Conservation (phyloP, 1,140 invertebrate genomes). For the Magallana ariakensis region DNA sequence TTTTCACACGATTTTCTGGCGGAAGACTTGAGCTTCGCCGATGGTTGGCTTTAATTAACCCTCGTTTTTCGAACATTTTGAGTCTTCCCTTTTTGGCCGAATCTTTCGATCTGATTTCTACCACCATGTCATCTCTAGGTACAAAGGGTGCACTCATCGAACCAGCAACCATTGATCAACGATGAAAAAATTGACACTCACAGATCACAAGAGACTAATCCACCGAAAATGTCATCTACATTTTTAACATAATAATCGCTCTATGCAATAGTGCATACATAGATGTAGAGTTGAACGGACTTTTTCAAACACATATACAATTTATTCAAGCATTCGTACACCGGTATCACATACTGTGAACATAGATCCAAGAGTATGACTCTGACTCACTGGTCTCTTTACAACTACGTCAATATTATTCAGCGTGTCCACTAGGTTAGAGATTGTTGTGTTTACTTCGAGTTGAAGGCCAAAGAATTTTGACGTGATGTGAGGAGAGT, state of each 20-base stretch:
- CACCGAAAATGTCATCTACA: not conserved
- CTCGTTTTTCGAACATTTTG: constrained; percentile 15
- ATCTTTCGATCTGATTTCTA: constrained; percentile 23
- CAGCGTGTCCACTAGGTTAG: not conserved
- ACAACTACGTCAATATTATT: not conserved
- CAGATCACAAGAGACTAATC: constrained; percentile 5
- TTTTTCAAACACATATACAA: too few relatives aligned
- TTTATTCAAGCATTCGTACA: not conserved
- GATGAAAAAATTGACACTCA: not conserved
- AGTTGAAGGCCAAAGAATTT: constrained; percentile 1
- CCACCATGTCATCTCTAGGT: not conserved
- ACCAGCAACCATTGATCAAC: constrained; percentile 29
- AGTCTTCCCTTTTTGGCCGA: constrained; percentile 2
- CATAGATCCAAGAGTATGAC: not conserved
- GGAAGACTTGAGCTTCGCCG: constrained; percentile 48
- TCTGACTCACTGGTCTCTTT: constrained; percentile 10
- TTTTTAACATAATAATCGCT: not conserved
- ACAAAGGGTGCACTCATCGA: constrained; percentile 5
- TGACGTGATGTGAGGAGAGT: not conserved
- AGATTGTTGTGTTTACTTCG: not conserved
- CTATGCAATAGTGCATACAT: not conserved
- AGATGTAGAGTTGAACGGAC: too few relatives aligned
- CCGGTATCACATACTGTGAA: not conserved
- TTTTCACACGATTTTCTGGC: constrained; percentile 48
- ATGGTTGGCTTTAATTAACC: constrained; percentile 7